Evolutionary conservation across 1,140 invertebrate species (phyloP), one percentile per base, ranked within the genome.

Genomic region (Idris sp.): DNA sequence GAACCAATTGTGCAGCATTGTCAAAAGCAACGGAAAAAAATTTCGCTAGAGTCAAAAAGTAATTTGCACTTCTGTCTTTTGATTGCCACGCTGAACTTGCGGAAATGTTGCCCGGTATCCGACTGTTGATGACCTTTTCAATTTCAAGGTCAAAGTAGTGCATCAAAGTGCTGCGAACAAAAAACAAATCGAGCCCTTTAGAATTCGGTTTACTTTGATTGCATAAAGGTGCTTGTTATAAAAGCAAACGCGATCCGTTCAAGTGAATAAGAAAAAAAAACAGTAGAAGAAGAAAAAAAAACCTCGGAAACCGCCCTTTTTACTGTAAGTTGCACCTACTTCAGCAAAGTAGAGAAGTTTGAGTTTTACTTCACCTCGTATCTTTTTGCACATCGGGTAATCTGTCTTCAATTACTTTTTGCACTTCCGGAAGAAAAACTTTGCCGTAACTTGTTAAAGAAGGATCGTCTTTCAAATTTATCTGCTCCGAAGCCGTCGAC

Each of bases 21-120:
- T 85, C 77, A 31, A 84, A 2, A 9, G 74, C 43, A 3, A 79
- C 59, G 0, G 80, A 74, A 0, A 73, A 1, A 54, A 79, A 86
- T 75, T 86, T 86, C 0, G 40, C n/a, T 10, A 82, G n/a, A 2
- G 82, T 65, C 0, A 86, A 18, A 14, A 82, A 48, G 4, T 81
- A 77, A 67, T 74, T 59, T n/a, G 75, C 46, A 48, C 76, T 56
- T 6, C 68, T 61, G 0, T 78, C 51, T 0, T 48, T 40, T 2
- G 67, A 53, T 0, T 54, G 30, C 83, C 79, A 85, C 0, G 81
- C 30, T 0, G 73, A 54, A 2, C 43, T 73, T 0, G 79, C 80
- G 2, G 75, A 64, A 0, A 71, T 1, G 6, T 80, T 61, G 6
- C 74, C 76, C 1, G 49, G 44, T 1, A 84, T 74, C 8, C 76